Conservation (phyloP, 1,140 invertebrate species). For the Homalodisca vitripennis region DNA sequence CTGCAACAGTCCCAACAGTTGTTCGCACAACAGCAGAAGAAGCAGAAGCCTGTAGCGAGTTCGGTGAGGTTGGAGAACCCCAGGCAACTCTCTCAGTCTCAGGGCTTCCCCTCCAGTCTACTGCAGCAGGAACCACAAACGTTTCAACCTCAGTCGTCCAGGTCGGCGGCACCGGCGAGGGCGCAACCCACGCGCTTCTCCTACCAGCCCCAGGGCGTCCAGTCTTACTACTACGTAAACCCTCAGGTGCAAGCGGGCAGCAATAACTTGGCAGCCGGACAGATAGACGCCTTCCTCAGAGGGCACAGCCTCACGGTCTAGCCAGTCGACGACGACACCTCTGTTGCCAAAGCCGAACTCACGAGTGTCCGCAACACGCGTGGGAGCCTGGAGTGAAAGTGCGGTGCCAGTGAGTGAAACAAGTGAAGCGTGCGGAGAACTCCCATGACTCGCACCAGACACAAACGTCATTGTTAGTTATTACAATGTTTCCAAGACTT, state of each 20-base stretch:
- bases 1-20: constrained; percentile 71
- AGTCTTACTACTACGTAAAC: constrained; percentile 64
- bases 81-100: constrained; percentile 23
- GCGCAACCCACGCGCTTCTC: constrained; percentile 29
- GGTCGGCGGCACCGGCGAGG: constrained; percentile 29
- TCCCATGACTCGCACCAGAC: too few relatives aligned
- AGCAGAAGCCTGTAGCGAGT: constrained; percentile 34
- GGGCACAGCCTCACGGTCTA: constrained; percentile 67
- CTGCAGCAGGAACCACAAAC: constrained; percentile 39
- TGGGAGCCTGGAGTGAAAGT: too few relatives aligned
- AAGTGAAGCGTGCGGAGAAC: too few relatives aligned
- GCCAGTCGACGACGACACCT: constrained; percentile 27
- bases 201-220: constrained; percentile 26
- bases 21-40: constrained; percentile 64
- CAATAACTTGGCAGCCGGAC: constrained; percentile 50
- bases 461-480: too few relatives aligned
- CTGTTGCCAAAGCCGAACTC: constrained; percentile 18
- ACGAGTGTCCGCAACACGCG: too few relatives aligned
- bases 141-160: constrained; percentile 35
- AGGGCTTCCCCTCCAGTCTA: constrained; percentile 32
- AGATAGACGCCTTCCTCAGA: constrained; percentile 78
- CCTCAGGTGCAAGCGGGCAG: constrained; percentile 42
- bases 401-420: too few relatives aligned
- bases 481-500: too few relatives aligned
- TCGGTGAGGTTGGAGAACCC: constrained; percentile 5